Evolutionary conservation across 2,113 vertebrate species (phyloP).

Genomic region (Thymallus thymallus): DNA sequence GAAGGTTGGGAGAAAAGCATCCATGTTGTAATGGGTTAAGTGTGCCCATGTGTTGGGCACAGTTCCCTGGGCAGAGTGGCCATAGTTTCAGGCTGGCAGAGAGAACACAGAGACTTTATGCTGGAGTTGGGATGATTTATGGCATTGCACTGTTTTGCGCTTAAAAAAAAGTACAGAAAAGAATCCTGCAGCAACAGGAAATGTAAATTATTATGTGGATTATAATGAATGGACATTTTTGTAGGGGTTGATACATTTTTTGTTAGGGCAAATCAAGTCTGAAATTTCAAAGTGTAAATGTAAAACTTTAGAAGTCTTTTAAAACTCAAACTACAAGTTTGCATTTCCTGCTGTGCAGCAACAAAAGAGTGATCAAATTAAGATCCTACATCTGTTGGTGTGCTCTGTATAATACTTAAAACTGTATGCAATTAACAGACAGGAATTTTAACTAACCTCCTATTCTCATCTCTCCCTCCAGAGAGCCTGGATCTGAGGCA

Average conservation of each 20-base stretch:
- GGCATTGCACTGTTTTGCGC: conserved; percentile 61
- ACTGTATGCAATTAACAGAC: background rate
- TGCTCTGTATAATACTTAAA: background rate
- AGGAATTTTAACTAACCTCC: conserved; percentile 17
- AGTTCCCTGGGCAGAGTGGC: conserved; percentile 43
- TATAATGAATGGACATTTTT: too few species aligned
- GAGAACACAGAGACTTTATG: conserved; percentile 69
- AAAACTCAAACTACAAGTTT: too few species aligned
- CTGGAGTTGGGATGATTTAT: conserved; percentile 62
- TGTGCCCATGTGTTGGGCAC: conserved; percentile 51
- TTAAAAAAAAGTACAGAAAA: conserved; percentile 32
- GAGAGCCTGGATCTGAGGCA: conserved; percentile 22
- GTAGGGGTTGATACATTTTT: too few species aligned
- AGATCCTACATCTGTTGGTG: too few species aligned
- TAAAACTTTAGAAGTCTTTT: too few species aligned
- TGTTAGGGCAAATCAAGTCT: too few species aligned
- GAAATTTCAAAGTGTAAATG: too few species aligned
- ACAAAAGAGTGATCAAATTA: too few species aligned
- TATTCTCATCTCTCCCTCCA: background rate
- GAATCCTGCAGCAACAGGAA: too few species aligned
- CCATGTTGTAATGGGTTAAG: conserved; percentile 54
- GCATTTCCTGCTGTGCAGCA: too few species aligned
- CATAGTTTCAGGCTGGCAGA: conserved; percentile 52
- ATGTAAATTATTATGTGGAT: too few species aligned
- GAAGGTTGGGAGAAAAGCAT: background rate